These are phyloP conservation scores for Marisa cornuarietis DNA, from an alignment of 1,140 invertebrate genomes.

Conservation along the genomic window DNA sequence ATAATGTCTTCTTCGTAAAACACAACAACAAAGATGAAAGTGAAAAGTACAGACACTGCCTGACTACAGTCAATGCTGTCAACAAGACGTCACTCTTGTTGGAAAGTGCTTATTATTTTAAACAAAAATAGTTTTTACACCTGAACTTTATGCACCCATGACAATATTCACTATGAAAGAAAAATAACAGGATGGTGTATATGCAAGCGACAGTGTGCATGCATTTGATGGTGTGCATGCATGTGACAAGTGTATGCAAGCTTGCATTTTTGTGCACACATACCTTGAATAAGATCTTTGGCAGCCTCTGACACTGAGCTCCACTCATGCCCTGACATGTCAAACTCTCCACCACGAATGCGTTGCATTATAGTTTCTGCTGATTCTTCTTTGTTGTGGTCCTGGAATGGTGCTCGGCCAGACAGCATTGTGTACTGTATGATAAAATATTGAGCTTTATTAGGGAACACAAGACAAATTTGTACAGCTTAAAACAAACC, in stretches of 20 bases:
- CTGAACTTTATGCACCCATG: background rate
- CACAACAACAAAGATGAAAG: background rate
- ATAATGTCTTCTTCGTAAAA: background rate
- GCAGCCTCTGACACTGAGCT: slow-evolving; percentile 77
- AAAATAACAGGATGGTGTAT: too few species aligned
- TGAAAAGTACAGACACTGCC: background rate
- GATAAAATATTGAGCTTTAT: too few species aligned
- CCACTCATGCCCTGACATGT: slow-evolving; percentile 79
- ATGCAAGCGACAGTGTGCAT: too few species aligned
- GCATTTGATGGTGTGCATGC: too few species aligned
- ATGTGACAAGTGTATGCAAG: too few species aligned
- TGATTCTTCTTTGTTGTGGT: slow-evolving; percentile 73
- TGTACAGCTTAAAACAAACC: too few species aligned
- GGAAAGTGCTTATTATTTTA: background rate
- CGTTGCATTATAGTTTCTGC: slow-evolving; percentile 79
- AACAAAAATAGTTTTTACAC: background rate
- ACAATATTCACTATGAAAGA: background rate
- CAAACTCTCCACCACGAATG: slow-evolving; percentile 76
- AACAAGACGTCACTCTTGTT: background rate
- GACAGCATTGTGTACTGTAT: slow-evolving; percentile 84
- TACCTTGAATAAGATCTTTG: slow-evolving; percentile 79
- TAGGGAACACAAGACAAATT: too few species aligned
- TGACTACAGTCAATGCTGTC: background rate
- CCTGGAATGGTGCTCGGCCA: slow-evolving; percentile 82
- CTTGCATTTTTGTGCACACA: background rate